Evolutionary conservation across 2,797 vertebrate genomes (phyloP), one percentile per base, ranked within the genome.

Genomic region (Tenualosa thibaudeaui): DNA sequence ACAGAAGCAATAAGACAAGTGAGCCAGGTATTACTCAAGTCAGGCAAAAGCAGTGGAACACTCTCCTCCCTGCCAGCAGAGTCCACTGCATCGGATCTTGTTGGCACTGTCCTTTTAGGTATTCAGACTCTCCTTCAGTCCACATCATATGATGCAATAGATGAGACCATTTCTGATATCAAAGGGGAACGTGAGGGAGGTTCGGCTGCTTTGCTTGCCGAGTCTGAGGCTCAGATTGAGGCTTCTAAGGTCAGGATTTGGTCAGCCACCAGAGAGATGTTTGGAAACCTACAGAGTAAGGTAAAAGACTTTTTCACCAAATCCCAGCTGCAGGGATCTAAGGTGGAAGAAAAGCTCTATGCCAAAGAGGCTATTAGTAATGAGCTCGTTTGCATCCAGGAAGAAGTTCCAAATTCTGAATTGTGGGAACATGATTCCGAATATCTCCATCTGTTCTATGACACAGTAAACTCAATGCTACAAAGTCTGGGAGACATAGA

Each of bases 301-400:
- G 37, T 78, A 12, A 78, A 46, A 78, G 71, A 46, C 3, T 22
- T 78, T 78, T 46, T 78, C 71, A 78, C 15, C 71, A 78, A 78
- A 1, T 43, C 13, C 40, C 71, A 78, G 40, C 71, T 19, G 19
- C 40, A 43, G 22, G 40, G 7, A 1, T 71, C 65, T 37, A 40
- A 5, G 12, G 26, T 13, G 12, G 62, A 68, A 31, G 26, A 68
- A 4, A 13, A 68, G 10, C 12, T 31, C 1, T 71, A 1, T 78
- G 40, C 71, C 19, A 46, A 46, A 46, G 5, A 78, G 7, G 40
- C 40, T 40, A 43, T 19, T 19, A 78, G 40, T 40, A 40, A 78
- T 78, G 40, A 46, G 17, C 37, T 46, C 17, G 7, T 22, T 8
- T 9, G 17, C 40, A 78, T 37, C 43, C 17, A 40, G 6, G 17